Conservation (phyloP, 1,140 invertebrate genomes). For the Cherax quadricarinatus region DNA sequence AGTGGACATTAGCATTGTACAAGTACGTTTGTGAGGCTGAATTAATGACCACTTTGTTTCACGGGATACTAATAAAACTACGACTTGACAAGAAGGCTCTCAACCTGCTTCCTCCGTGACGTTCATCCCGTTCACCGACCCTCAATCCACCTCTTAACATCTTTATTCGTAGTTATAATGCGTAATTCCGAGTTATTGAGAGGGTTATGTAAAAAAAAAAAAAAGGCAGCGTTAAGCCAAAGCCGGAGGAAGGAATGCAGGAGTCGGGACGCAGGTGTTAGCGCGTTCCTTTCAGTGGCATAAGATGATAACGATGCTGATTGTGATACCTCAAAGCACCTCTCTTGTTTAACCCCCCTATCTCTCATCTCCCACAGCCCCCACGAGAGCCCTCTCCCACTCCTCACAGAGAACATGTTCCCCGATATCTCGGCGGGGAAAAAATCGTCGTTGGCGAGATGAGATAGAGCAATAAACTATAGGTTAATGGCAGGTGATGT, state of each 20-base stretch:
- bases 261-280: conserved; percentile 39
- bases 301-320: conserved; percentile 47
- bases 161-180: no score
- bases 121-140: no score
- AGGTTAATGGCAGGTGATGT: conserved; percentile 44
- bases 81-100: no score
- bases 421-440: not conserved
- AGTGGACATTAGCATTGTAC: not conserved
- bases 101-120: no score
- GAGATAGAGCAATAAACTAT: conserved; percentile 46
- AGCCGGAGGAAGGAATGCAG: not conserved
- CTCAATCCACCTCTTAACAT: no score
- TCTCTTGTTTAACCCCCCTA: conserved; percentile 15
- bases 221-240: not conserved
- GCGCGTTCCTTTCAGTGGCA: conserved; percentile 42
- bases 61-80: not conserved
- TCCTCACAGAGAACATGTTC: conserved; percentile 28
- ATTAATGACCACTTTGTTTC: not conserved
- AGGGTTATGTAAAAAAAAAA: not conserved
- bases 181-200: not conserved
- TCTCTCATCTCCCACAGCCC: conserved; percentile 26
- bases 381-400: not conserved
- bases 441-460: conserved; percentile 25
- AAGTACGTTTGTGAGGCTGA: not conserved
- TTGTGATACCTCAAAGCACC: conserved; percentile 39